Conservation (phyloP, 92 coral and sea anemone genomes). For the Epizoanthus illoricatus region DNA sequence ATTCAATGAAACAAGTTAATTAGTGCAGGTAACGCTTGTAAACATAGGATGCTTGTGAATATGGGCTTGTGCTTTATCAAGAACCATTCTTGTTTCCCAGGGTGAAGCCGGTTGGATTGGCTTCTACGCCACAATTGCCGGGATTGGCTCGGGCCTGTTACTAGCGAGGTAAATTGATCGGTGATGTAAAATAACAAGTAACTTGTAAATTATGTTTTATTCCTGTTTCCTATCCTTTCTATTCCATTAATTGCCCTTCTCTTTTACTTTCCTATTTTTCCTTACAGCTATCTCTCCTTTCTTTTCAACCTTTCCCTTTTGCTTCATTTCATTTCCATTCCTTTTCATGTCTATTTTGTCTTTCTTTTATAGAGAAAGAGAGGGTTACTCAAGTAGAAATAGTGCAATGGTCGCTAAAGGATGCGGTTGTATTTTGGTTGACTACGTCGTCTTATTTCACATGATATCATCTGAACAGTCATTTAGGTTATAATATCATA, state of each 20-base stretch:
- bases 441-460: too few relatives aligned
- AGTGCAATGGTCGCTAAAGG: neutral
- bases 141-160: constrained; percentile 89
- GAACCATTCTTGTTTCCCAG: constrained; percentile 37
- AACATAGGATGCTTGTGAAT: too few relatives aligned
- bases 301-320: neutral
- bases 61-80: too few relatives aligned
- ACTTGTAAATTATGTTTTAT: too few relatives aligned
- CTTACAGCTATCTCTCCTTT: neutral
- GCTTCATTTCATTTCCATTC: neutral
- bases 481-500: too few relatives aligned
- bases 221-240: neutral
- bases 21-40: too few relatives aligned
- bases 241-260: too few relatives aligned
- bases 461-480: too few relatives aligned
- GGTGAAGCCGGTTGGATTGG: constrained; percentile 90
- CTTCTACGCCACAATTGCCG: constrained; percentile 91
- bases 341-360: neutral
- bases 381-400: neutral
- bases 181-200: neutral
- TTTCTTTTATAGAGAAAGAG: neutral
- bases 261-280: neutral
- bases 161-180: constrained; percentile 76
- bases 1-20: too few relatives aligned
- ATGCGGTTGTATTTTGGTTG: too few relatives aligned